Conservation (phyloP, 2,888 invertebrate genomes). For the Dorcus parallelipipedus region DNA sequence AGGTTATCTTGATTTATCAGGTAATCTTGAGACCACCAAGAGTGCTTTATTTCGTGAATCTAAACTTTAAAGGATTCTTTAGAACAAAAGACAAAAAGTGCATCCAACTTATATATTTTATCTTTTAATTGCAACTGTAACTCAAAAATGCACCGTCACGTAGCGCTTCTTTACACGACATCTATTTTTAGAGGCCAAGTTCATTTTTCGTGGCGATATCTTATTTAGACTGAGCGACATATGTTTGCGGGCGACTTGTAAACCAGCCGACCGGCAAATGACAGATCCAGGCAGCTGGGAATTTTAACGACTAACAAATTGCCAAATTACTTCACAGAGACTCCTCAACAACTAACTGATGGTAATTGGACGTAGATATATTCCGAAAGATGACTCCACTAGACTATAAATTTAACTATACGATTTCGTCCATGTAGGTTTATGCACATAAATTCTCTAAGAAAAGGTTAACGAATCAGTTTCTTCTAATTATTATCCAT, state of each 20-base stretch:
- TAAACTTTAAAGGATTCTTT: too few species aligned
- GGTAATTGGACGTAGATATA: constrained; percentile 52
- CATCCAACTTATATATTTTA: too few species aligned
- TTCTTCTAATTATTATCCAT: too few species aligned
- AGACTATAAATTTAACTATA: constrained; percentile 15
- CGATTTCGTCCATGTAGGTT: neutral
- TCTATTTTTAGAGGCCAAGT: constrained; percentile 4
- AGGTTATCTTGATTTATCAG: too few species aligned
- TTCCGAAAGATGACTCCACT: constrained; percentile 27
- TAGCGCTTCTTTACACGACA: too few species aligned
- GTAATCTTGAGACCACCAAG: too few species aligned
- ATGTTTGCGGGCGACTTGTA: constrained; percentile 50
- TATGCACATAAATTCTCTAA: too few species aligned
- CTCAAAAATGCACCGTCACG: too few species aligned
- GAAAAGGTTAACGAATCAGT: too few species aligned
- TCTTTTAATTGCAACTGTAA: too few species aligned
- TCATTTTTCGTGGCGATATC: constrained; percentile 25
- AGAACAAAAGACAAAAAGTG: too few species aligned
- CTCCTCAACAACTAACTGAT: constrained; percentile 43
- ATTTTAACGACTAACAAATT: constrained; percentile 55
- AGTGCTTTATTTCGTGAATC: too few species aligned
- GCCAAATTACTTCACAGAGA: constrained; percentile 50
- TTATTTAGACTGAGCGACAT: constrained; percentile 39
- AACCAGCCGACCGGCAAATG: constrained; percentile 50
- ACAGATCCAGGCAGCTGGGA: constrained; percentile 51